phyloP scores from a whole-genome alignment of 1,140 invertebrate species.

The Dryas iulia region DNA sequence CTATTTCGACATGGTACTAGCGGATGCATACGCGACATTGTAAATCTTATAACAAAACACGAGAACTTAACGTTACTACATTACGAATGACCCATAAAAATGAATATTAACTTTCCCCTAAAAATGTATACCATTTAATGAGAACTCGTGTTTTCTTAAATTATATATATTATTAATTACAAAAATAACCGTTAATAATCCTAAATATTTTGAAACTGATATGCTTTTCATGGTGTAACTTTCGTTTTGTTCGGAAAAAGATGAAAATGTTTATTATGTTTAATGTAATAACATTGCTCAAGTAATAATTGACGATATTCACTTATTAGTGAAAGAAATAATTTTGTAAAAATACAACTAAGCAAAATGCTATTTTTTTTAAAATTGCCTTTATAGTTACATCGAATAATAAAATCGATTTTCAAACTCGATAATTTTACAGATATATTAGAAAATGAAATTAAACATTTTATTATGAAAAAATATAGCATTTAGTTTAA shows the following conservation, averaged over 20 bases:
- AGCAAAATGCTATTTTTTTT: too few species aligned
- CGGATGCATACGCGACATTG: neutral
- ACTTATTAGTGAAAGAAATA: neutral
- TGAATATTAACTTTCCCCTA: neutral
- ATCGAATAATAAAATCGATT: neutral
- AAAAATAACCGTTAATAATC: constrained; percentile 44
- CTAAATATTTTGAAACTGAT: constrained; percentile 58
- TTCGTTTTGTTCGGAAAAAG: constrained; percentile 6
- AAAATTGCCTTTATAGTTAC: too few species aligned
- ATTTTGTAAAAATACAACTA: neutral
- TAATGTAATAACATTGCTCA: neutral
- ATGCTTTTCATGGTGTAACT: constrained; percentile 61
- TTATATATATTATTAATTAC: constrained; percentile 38
- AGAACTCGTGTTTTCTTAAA: constrained; percentile 31
- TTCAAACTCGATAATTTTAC: too few species aligned
- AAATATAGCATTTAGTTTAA: neutral
- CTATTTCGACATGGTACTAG: neutral
- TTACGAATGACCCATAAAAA: neutral
- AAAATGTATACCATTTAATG: neutral
- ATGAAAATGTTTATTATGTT: neutral
- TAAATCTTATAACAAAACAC: constrained; percentile 10
- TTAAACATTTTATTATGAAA: too few species aligned
- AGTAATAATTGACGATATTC: neutral
- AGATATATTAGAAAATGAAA: too few species aligned
- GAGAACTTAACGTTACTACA: constrained; percentile 5